Evolutionary conservation across 2,797 vertebrate species (phyloP).

Genomic region (Scyliorhinus canicula): DNA sequence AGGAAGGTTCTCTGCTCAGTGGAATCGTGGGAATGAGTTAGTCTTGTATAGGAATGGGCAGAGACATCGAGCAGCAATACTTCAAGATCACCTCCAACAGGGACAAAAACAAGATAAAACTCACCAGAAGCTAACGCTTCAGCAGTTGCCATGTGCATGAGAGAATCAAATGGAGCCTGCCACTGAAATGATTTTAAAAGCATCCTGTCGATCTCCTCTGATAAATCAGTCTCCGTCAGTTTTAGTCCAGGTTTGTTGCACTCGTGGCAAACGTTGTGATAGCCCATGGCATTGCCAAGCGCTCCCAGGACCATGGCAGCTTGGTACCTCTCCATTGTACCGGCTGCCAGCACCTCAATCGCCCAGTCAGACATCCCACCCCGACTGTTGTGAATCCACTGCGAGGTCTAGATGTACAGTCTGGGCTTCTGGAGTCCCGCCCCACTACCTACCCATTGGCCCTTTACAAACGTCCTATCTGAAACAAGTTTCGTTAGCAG

Average conservation of each 20-base stretch:
- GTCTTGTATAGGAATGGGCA: not conserved
- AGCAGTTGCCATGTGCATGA: slow-evolving; percentile 40
- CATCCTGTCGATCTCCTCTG: not conserved
- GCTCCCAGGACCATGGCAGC: slow-evolving; percentile 39
- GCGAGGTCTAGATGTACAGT: not conserved
- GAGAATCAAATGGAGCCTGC: slow-evolving; percentile 31
- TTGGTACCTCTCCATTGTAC: slow-evolving; percentile 35
- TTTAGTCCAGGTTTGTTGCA: not conserved
- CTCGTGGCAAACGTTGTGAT: not conserved
- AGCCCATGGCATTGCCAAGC: slow-evolving; percentile 28
- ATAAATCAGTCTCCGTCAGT: slow-evolving; percentile 19
- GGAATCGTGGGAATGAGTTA: not conserved
- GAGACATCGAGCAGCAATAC: not conserved
- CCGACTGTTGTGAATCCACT: not conserved
- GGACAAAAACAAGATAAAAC: not conserved
- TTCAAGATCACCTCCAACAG: not conserved
- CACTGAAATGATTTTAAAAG: not conserved
- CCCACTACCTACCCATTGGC: not conserved
- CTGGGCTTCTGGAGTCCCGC: not conserved
- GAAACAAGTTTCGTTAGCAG: not conserved
- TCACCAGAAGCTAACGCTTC: slow-evolving; percentile 37
- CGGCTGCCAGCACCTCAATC: not conserved
- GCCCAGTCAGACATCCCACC: not conserved
- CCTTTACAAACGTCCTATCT: not conserved
- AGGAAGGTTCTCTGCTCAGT: not conserved